These are phyloP conservation scores for Drosophila melanogaster DNA, from an alignment of 1,140 invertebrate genomes.

Conservation along the genomic window DNA sequence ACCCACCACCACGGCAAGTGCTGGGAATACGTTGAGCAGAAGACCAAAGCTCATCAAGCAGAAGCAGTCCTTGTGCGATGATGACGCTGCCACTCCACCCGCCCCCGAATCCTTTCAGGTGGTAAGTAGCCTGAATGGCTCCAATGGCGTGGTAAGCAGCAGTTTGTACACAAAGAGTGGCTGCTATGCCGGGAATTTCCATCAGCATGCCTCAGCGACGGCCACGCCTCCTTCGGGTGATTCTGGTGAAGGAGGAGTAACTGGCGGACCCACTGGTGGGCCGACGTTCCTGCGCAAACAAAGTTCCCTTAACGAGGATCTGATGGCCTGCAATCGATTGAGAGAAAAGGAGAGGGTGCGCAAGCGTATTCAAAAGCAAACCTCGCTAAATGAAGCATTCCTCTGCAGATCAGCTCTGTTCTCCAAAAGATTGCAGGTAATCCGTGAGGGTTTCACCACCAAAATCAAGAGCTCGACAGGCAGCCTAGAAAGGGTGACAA, in stretches of 20 bases:
- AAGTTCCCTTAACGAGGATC: slow-evolving; percentile 94
- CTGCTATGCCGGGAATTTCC: slow-evolving; percentile 48
- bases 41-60: slow-evolving; percentile 90
- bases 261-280: slow-evolving; percentile 1
- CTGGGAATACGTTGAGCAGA: slow-evolving; percentile 63
- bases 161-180: slow-evolving; percentile 63
- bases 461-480: slow-evolving; percentile 92
- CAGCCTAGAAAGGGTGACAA: slow-evolving; percentile 91
- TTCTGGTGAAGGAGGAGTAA: neutral
- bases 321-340: slow-evolving; percentile 93
- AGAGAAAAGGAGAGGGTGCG: slow-evolving; percentile 93
- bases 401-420: slow-evolving; percentile 89
- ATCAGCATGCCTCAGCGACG: slow-evolving; percentile 30
- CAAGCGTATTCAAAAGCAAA: slow-evolving; percentile 94
- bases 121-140: slow-evolving; percentile 67
- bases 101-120: slow-evolving; percentile 57
- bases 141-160: slow-evolving; percentile 61
- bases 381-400: slow-evolving; percentile 94
- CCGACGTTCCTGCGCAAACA: slow-evolving; percentile 89
- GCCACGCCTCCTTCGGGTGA: slow-evolving; percentile 5
- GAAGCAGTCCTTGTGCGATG: slow-evolving; percentile 91
- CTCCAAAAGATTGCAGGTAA: slow-evolving; percentile 91
- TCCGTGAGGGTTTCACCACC: slow-evolving; percentile 93
- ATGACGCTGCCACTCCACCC: slow-evolving; percentile 82
- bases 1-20: slow-evolving; percentile 65